Conservation (phyloP, 2,113 vertebrate genomes). For the Parus major region DNA sequence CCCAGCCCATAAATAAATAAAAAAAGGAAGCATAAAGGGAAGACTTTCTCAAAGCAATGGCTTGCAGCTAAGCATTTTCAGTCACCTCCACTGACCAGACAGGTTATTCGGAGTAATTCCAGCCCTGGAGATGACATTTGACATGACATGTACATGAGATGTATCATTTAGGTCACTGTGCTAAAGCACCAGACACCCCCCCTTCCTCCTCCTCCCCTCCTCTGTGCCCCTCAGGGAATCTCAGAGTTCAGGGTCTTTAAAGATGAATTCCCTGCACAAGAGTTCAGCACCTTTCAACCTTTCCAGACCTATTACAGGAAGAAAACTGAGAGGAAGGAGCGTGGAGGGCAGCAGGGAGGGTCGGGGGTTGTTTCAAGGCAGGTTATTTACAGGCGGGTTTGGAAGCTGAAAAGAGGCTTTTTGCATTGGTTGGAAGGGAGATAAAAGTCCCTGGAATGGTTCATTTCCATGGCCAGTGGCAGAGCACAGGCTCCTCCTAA, state of each 20-base stretch:
- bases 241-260: slow-evolving; percentile 59
- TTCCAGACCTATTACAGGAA: slow-evolving; percentile 56
- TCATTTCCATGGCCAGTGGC: neutral
- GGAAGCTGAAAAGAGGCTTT: neutral
- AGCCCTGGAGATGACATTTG: slow-evolving; percentile 58
- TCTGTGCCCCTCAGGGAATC: slow-evolving; percentile 19
- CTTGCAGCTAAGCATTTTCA: slow-evolving; percentile 39
- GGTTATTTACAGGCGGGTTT: neutral
- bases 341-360: neutral
- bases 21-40: slow-evolving; percentile 6
- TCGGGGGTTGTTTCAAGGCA: neutral
- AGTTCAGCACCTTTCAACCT: slow-evolving; percentile 68
- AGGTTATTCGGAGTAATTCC: slow-evolving; percentile 40
- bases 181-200: neutral
- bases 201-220: slow-evolving; percentile 21
- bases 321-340: neutral
- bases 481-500: neutral
- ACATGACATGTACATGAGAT: slow-evolving; percentile 60
- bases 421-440: neutral
- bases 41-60: neutral
- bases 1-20: slow-evolving; percentile 13
- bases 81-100: slow-evolving; percentile 45
- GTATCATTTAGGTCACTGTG: slow-evolving; percentile 62
- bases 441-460: neutral
- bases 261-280: slow-evolving; percentile 37